Evolutionary conservation across 1,140 invertebrate species (phyloP).

Genomic region (Rhagoletis pomonella): DNA sequence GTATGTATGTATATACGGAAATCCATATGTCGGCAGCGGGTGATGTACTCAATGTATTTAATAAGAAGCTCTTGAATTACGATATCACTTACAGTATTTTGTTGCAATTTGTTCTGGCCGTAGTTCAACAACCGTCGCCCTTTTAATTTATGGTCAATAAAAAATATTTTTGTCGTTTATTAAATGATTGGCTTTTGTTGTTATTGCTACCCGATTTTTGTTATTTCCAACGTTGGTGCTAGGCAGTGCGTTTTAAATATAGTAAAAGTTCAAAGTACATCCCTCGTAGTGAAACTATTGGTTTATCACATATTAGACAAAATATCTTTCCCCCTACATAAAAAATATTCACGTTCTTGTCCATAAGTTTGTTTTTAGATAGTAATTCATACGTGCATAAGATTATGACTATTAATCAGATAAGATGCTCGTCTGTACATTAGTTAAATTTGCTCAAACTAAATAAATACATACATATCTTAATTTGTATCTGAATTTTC

Average conservation of each 20-base stretch:
- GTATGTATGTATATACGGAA: too few species aligned
- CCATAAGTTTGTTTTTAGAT: too few species aligned
- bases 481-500: not conserved
- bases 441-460: too few species aligned
- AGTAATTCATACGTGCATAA: too few species aligned
- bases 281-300: too few species aligned
- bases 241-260: constrained; percentile 31
- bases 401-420: too few species aligned
- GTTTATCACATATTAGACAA: too few species aligned
- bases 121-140: not conserved
- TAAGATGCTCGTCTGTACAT: too few species aligned
- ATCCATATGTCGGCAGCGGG: not conserved
- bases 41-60: not conserved
- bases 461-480: too few species aligned
- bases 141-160: not conserved
- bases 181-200: not conserved
- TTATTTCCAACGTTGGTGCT: not conserved
- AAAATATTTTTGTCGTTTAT: not conserved
- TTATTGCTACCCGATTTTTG: not conserved
- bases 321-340: too few species aligned
- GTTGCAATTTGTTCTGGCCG: not conserved
- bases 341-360: too few species aligned
- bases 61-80: not conserved
- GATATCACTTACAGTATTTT: not conserved
- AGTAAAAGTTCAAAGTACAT: too few species aligned